phyloP scores from a whole-genome alignment of 1,140 invertebrate species.

The Cydia strobilella region DNA sequence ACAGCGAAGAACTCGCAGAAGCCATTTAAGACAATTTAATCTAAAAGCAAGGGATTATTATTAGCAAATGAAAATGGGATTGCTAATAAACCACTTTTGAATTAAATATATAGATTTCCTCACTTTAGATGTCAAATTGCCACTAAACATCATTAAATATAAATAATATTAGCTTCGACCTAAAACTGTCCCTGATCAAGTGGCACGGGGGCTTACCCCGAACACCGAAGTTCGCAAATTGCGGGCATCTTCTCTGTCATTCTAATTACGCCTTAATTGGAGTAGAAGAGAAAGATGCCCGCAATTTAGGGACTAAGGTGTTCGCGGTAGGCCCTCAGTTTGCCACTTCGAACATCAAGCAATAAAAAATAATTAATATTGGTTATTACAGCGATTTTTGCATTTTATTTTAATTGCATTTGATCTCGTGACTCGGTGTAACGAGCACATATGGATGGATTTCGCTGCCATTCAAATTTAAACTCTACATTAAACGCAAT shows the following conservation, averaged over 20 bases:
- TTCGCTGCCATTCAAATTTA: background rate
- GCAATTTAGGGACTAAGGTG: no score
- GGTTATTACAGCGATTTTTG: background rate
- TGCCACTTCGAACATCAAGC: background rate
- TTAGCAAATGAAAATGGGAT: background rate
- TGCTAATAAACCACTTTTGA: background rate
- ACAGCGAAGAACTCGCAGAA: no score
- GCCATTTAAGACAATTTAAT: no score
- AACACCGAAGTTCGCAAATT: no score
- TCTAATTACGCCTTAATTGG: no score
- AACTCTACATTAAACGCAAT: background rate
- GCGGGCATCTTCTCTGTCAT: no score
- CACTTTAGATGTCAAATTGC: background rate
- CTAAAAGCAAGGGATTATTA: background rate
- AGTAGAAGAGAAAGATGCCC: no score
- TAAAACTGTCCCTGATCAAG: background rate
- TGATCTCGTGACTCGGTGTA: slow-evolving; percentile 19
- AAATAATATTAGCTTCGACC: background rate
- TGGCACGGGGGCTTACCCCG: no score
- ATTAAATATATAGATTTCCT: background rate
- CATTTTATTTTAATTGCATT: slow-evolving; percentile 28
- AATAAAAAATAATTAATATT: slow-evolving; percentile 15
- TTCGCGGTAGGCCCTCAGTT: background rate
- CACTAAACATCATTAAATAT: background rate
- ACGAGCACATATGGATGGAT: slow-evolving; percentile 16